Percentiles rank a stretch among this genome's conserved stretches.
These are phyloP conservation scores for Dysmachus trigonus DNA, from an alignment of 2,888 invertebrate species.

Conservation along the genomic window DNA sequence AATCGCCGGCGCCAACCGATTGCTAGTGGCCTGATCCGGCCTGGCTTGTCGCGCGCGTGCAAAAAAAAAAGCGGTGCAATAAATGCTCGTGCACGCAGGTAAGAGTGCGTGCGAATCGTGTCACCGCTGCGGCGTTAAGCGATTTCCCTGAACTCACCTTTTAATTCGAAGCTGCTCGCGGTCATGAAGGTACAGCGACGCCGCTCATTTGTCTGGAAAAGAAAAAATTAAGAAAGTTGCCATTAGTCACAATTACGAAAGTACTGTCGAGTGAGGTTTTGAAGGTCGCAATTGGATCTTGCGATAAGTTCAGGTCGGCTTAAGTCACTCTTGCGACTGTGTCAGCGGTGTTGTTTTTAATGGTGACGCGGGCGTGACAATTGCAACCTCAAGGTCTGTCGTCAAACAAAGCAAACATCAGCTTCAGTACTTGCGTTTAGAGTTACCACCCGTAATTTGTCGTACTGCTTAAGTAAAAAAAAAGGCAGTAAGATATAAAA, in stretches of 20 bases:
- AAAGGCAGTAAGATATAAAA: too few species aligned
- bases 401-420: neutral
- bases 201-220: conserved; percentile 16
- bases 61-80: neutral
- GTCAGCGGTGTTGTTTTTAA: too few species aligned
- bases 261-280: neutral
- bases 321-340: neutral
- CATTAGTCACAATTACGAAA: neutral
- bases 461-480: too few species aligned
- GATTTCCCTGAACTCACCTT: conserved; percentile 25
- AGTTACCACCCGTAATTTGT: too few species aligned
- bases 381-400: neutral
- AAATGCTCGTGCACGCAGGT: neutral
- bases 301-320: neutral
- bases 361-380: neutral
- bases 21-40: neutral
- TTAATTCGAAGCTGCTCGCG: neutral
- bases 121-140: neutral
- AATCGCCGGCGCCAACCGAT: neutral
- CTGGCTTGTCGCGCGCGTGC: neutral
- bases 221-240: conserved; percentile 15
- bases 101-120: neutral
- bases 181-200: conserved; percentile 16
- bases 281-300: conserved; percentile 8
- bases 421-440: too few species aligned